Evolutionary conservation across 2,797 vertebrate genomes (phyloP), one percentile per base, ranked within the genome.

Genomic region (Xenops minutus): DNA sequence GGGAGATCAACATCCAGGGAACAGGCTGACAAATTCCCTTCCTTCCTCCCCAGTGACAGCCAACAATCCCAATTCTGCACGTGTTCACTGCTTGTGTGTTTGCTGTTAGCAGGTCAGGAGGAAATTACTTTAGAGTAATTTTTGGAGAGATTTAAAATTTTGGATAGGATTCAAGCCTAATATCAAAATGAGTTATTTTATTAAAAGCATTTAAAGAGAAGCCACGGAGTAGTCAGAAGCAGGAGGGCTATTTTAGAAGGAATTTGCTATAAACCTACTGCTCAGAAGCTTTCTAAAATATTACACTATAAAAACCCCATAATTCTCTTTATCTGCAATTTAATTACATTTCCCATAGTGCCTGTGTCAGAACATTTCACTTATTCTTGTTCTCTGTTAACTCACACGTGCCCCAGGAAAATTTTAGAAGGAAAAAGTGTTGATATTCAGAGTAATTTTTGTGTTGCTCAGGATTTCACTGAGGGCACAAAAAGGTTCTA

Each of bases 231-330:
- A 67, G 79, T 85, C 62, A 22, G 93, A 87, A 82, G 79, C 89
- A 87, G 89, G 88, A 93, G 86, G 44, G 92, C 62, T 89, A 51
- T 97, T 95, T 94, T 86, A 82, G 84, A 75, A 88, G 92, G 95
- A 94, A 95, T 96, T 96, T 95, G 84, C 92, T 92, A 71, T 95
- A 96, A 98, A 97, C 85, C 89, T 82, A 59, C 63, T 44, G 88
- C 44, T 63, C 55, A 63, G 34, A 93, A 92, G 97, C 96, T 98
- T 98, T 98, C 94, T 82, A 97, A 98, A 97, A 96, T 97, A 98
- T 97, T 97, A 77, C 78, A 82, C 22, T 69, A 61, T 79, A 81
- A 96, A 86, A 96, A 90, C 88, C 49, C 89, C 41, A 58, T 93
- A 96, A 96, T 97, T 96, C 95, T 75, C 89, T 97, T 97, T 97